Conservation (phyloP, 2,888 invertebrate species). For the Tineola bisselliella region DNA sequence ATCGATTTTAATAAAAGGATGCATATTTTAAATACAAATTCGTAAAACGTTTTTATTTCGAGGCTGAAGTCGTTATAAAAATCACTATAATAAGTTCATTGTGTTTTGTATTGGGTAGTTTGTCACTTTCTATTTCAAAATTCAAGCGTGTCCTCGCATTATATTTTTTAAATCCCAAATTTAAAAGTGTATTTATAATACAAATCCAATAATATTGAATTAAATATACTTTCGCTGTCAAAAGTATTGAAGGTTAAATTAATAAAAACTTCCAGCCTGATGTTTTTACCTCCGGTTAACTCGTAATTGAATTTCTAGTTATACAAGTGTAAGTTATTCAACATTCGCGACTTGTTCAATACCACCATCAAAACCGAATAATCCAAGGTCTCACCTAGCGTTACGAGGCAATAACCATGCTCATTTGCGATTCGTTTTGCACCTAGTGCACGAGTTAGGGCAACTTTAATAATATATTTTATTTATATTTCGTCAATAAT, state of each 20-base stretch:
- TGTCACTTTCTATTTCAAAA: not conserved
- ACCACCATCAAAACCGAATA: constrained; percentile 7
- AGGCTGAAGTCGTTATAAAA: too few relatives aligned
- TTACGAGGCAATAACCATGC: constrained; percentile 8
- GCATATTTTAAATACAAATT: too few relatives aligned
- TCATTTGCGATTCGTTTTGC: constrained; percentile 9
- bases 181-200: too few relatives aligned
- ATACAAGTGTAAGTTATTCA: constrained; percentile 11
- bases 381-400: constrained; percentile 6
- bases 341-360: constrained; percentile 10
- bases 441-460: not conserved
- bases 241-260: constrained; percentile 7
- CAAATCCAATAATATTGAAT: not conserved
- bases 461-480: not conserved
- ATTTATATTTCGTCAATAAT: not conserved
- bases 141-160: not conserved
- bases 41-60: too few relatives aligned
- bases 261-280: not conserved
- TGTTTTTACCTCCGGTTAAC: constrained; percentile 8
- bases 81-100: not conserved
- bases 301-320: constrained; percentile 8
- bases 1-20: too few relatives aligned
- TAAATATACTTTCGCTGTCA: constrained; percentile 41
- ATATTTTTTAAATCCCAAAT: too few relatives aligned
- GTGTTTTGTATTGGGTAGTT: not conserved